A percentile compares a stretch with the other conserved stretches of the same genome.
These are phyloP conservation scores for Sinelater perroti DNA, from an alignment of 2,888 invertebrate species.

Conservation along the genomic window DNA sequence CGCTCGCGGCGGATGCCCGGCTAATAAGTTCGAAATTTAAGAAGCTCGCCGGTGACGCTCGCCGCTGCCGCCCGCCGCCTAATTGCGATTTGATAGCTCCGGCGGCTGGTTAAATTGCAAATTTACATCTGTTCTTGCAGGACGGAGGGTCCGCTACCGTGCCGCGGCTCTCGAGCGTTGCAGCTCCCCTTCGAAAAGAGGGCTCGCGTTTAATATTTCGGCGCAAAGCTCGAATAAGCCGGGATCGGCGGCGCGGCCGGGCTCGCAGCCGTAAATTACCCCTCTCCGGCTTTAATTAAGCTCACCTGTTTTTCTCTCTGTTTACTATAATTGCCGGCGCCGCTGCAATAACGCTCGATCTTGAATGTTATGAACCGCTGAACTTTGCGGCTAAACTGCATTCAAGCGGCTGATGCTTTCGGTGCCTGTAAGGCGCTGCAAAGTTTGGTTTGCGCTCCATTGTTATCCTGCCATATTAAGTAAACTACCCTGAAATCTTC, in stretches of 20 bases:
- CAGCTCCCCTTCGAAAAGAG: conserved; percentile 25
- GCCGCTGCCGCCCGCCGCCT: background rate
- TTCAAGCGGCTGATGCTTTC: too few species aligned
- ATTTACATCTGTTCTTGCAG: conserved; percentile 30
- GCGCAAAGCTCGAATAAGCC: too few species aligned
- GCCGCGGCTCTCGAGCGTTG: conserved; percentile 22
- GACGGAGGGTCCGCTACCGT: conserved; percentile 22
- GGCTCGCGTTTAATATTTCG: too few species aligned
- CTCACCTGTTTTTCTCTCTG: conserved; percentile 7
- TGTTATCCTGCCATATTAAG: too few species aligned
- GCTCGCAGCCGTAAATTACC: too few species aligned
- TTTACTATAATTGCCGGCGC: conserved; percentile 1
- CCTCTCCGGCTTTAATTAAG: conserved; percentile 6
- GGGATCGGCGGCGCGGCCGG: too few species aligned
- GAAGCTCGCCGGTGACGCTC: conserved; percentile 8
- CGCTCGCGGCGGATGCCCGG: conserved; percentile 25
- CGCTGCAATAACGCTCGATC: background rate
- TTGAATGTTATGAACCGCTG: too few species aligned
- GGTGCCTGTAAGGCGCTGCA: too few species aligned
- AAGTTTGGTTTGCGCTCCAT: too few species aligned
- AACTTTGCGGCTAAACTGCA: too few species aligned
- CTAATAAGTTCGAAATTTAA: conserved; percentile 28
- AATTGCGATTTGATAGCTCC: conserved; percentile 16
- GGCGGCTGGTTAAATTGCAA: conserved; percentile 20
- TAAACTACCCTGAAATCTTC: too few species aligned